Conservation (phyloP, 2,797 vertebrate genomes). For the Macrochelys suwanniensis region DNA sequence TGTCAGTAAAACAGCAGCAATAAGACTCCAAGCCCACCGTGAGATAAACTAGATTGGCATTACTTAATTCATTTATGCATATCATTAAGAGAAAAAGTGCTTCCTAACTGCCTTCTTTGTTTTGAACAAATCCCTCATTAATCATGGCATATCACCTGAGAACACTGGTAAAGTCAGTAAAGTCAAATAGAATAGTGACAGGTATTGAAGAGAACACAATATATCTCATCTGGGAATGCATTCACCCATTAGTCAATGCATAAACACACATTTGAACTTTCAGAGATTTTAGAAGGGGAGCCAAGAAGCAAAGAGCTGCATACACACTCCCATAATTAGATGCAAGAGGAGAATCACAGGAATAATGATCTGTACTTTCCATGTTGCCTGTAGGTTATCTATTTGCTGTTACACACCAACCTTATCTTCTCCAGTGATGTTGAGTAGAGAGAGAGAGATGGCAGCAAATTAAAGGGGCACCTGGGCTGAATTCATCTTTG, state of each 20-base stretch:
- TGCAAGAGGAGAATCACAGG: conserved; percentile 7
- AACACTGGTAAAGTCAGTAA: neutral
- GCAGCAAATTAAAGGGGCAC: neutral
- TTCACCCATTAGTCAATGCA: neutral
- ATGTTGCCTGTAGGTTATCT: conserved; percentile 33
- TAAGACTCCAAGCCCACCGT: neutral
- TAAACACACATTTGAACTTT: conserved; percentile 12
- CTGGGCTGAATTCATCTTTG: neutral
- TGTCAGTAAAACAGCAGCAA: conserved; percentile 38
- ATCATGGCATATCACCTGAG: neutral
- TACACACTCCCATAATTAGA: conserved; percentile 17
- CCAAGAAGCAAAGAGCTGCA: conserved; percentile 10
- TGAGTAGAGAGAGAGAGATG: neutral
- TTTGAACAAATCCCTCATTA: conserved; percentile 3
- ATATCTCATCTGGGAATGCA: conserved; percentile 7
- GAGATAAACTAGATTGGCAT: conserved; percentile 11
- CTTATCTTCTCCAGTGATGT: neutral
- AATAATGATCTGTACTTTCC: conserved; percentile 16
- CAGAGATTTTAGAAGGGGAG: neutral
- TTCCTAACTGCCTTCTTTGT: conserved; percentile 23
- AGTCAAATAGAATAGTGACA: conserved; percentile 30
- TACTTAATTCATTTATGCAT: conserved; percentile 46
- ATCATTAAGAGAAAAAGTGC: conserved; percentile 48
- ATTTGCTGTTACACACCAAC: conserved; percentile 35
- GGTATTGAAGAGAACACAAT: neutral